Conservation (phyloP, 2,797 vertebrate genomes). For the Pagetopsis macropterus region DNA sequence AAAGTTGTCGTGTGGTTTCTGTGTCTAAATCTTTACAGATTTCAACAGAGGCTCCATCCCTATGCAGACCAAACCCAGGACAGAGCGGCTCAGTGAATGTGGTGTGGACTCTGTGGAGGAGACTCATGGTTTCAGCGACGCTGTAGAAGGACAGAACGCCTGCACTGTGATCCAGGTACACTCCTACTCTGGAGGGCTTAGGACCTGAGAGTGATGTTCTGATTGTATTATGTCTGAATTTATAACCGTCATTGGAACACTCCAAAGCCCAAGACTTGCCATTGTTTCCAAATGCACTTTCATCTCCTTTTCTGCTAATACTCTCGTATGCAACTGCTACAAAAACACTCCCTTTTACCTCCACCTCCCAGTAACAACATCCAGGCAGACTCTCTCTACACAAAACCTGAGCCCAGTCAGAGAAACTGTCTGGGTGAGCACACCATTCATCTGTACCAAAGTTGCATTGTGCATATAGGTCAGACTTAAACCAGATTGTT, state of each 20-base stretch:
- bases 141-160: no score
- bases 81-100: conserved; percentile 4
- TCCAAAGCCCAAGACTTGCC: conserved; percentile 26
- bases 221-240: conserved; percentile 16
- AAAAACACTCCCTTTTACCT: fast-evolving
- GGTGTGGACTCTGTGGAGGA: conserved; percentile 35
- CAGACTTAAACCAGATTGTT: no score
- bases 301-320: not conserved
- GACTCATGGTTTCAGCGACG: not conserved
- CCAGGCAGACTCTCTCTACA: not conserved
- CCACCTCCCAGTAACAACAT: conserved; percentile 25
- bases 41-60: fast-evolving
- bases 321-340: conserved; percentile 9
- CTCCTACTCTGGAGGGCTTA: not conserved
- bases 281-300: conserved; percentile 5
- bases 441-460: no score
- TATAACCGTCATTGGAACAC: not conserved
- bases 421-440: conserved; percentile 2
- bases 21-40: not conserved
- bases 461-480: no score
- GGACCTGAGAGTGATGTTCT: not conserved
- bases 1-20: not conserved
- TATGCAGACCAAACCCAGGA: not conserved
- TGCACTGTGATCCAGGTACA: no score
- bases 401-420: fast-evolving